Conservation (phyloP, 2,888 invertebrate genomes). For the Microctonus hyperodae region DNA sequence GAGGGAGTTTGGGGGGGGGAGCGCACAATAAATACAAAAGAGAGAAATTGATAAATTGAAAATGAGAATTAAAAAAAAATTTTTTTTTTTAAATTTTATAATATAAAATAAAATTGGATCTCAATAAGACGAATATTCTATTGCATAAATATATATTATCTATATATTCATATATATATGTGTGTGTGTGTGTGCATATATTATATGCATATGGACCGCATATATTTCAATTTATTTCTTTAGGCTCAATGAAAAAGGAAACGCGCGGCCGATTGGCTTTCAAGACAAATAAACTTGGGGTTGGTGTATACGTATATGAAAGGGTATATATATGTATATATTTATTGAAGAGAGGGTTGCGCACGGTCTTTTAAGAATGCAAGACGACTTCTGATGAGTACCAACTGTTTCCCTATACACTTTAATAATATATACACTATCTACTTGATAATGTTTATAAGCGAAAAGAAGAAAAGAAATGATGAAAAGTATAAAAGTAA, state of each 20-base stretch:
- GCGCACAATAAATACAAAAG: not conserved
- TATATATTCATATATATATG: not conserved
- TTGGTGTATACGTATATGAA: constrained; percentile 33
- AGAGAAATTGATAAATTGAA: too few species aligned
- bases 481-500: not conserved
- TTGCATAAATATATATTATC: not conserved
- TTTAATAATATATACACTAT: not conserved
- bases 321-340: not conserved
- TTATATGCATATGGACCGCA: constrained; percentile 19
- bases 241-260: constrained; percentile 56
- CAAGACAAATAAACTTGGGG: constrained; percentile 53
- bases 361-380: constrained; percentile 1
- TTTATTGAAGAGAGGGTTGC: constrained; percentile 5
- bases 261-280: constrained; percentile 53
- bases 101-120: not conserved
- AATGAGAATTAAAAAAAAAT: too few species aligned
- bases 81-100: not conserved
- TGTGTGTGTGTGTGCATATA: not conserved
- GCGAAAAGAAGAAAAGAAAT: not conserved
- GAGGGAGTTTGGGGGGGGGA: too few species aligned
- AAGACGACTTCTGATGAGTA: constrained; percentile 19
- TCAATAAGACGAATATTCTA: constrained; percentile 9
- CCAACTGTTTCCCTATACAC: constrained; percentile 17
- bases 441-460: not conserved
- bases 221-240: constrained; percentile 50